These are phyloP conservation scores for Dryobates pubescens DNA, from an alignment of 2,797 vertebrate genomes.

Conservation along the genomic window DNA sequence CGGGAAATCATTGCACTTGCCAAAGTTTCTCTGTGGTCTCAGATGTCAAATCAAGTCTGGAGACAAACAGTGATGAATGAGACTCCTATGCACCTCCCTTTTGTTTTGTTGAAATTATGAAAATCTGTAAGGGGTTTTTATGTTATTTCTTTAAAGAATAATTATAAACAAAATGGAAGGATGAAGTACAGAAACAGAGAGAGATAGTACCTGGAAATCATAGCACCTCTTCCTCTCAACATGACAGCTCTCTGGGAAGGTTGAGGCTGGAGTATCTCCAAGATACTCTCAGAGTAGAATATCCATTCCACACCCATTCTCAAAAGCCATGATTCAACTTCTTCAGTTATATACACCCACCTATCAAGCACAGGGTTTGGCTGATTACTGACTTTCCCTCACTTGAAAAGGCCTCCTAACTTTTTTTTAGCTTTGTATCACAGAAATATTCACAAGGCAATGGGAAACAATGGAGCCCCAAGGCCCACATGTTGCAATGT, in stretches of 20 bases:
- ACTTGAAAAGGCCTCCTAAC: background rate
- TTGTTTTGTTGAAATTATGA: background rate
- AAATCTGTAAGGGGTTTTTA: background rate
- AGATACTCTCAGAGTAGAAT: background rate
- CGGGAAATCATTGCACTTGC: slow-evolving; percentile 56
- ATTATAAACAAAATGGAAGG: background rate
- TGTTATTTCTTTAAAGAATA: background rate
- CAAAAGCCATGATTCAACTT: background rate
- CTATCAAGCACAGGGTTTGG: background rate
- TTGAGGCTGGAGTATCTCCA: background rate
- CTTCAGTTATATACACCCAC: background rate
- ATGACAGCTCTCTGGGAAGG: background rate
- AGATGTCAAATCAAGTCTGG: slow-evolving; percentile 51
- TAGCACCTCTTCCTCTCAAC: background rate
- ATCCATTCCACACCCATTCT: background rate
- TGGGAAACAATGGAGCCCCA: background rate
- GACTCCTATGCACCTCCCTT: background rate
- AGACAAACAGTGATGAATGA: slow-evolving; percentile 63
- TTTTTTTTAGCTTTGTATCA: background rate
- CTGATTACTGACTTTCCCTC: background rate
- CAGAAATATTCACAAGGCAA: background rate
- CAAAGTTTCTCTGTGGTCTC: slow-evolving; percentile 62
- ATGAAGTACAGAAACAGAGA: background rate
- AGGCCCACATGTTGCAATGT: background rate
- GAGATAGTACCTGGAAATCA: background rate